Percentiles rank a stretch among this genome's conserved stretches.
These are phyloP conservation scores for Protomyctophum bolini DNA, from an alignment of 2,113 vertebrate species.

Conservation along the genomic window DNA sequence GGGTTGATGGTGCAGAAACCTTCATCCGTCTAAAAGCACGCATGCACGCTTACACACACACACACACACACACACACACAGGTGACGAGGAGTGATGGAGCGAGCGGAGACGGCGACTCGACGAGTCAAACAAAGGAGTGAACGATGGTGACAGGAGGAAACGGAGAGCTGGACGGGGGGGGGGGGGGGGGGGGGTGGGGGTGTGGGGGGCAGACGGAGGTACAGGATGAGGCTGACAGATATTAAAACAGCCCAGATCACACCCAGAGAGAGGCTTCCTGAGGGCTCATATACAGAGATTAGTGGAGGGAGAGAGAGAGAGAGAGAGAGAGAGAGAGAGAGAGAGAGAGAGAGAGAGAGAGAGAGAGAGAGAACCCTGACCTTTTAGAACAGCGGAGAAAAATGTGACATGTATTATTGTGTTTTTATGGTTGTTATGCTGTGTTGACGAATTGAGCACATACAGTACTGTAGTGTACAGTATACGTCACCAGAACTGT, in stretches of 20 bases:
- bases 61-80: conserved; percentile 12
- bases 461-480: no score
- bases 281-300: conserved; percentile 82
- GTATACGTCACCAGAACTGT: no score
- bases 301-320: conserved; percentile 60
- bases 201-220: conserved; percentile 56
- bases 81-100: conserved; percentile 65
- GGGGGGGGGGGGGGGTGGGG: conserved; percentile 56
- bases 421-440: no score
- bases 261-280: conserved; percentile 74
- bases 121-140: conserved; percentile 81
- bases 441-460: background rate
- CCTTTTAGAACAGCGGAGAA: no score
- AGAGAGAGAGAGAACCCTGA: background rate
- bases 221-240: conserved; percentile 83
- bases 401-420: no score
- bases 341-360: background rate
- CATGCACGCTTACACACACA: background rate
- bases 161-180: conserved; percentile 74
- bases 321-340: no score
- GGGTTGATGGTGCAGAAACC: conserved; percentile 47
- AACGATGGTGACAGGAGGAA: conserved; percentile 81
- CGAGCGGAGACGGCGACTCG: conserved; percentile 72
- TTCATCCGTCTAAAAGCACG: conserved; percentile 43
- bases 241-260: conserved; percentile 81